phyloP scores from a whole-genome alignment of 2,888 invertebrate genomes.

The Podotricha telesiphe region DNA sequence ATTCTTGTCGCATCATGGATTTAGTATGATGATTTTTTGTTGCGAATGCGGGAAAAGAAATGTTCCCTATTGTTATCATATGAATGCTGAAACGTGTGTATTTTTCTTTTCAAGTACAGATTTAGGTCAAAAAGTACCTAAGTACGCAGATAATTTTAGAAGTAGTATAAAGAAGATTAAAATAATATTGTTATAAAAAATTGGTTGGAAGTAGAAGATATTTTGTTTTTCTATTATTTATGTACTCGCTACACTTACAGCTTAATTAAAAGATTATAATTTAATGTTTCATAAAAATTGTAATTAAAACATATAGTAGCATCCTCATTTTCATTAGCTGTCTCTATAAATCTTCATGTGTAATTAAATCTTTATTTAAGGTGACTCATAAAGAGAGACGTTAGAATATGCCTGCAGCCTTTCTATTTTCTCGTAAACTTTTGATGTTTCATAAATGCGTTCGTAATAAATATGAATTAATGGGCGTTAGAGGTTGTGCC shows the following conservation, averaged over 20 bases:
- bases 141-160: not conserved
- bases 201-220: not conserved
- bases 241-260: not conserved
- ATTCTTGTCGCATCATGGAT: slow-evolving; percentile 1
- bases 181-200: not conserved
- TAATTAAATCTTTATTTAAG: slow-evolving; percentile 73
- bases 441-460: slow-evolving; percentile 81
- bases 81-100: slow-evolving; percentile 28
- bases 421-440: slow-evolving; percentile 75
- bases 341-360: slow-evolving; percentile 59
- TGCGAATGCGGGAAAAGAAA: slow-evolving; percentile 35
- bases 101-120: slow-evolving; percentile 27
- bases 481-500: slow-evolving; percentile 68
- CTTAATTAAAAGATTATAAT: slow-evolving; percentile 6
- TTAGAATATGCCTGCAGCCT: slow-evolving; percentile 68
- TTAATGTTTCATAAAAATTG: slow-evolving; percentile 22
- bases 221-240: not conserved
- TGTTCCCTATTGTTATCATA: slow-evolving; percentile 36
- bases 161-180: not conserved
- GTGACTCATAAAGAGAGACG: slow-evolving; percentile 70
- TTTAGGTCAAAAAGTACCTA: slow-evolving; percentile 26
- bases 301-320: slow-evolving; percentile 31
- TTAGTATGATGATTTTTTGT: slow-evolving; percentile 27
- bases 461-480: slow-evolving; percentile 79
- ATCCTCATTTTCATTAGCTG: slow-evolving; percentile 57